These are phyloP conservation scores for Metellina segmentata DNA, from an alignment of 2,888 invertebrate genomes.

Conservation along the genomic window DNA sequence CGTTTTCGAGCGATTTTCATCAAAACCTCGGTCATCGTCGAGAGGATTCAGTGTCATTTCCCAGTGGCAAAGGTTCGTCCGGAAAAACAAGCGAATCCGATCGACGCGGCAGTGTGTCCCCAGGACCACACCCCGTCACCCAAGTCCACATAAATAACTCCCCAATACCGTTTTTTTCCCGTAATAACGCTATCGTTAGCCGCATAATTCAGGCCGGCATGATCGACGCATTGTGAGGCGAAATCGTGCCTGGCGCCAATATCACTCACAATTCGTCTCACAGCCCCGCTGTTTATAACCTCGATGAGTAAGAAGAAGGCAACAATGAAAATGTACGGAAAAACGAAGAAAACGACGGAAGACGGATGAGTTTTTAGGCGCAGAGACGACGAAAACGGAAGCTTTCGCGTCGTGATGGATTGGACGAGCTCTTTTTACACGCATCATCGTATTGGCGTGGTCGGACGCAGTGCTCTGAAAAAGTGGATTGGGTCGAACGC, in stretches of 20 bases:
- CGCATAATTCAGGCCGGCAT: constrained; percentile 42
- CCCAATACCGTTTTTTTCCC: constrained; percentile 36
- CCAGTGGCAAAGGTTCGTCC: too few species aligned
- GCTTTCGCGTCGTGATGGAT: constrained; percentile 58
- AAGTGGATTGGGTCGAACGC: too few species aligned
- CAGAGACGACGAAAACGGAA: constrained; percentile 54
- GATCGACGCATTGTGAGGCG: constrained; percentile 51
- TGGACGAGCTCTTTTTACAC: constrained; percentile 36
- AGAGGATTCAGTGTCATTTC: too few species aligned
- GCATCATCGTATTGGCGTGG: not conserved
- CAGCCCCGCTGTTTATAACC: constrained; percentile 50
- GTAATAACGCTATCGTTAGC: constrained; percentile 61
- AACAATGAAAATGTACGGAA: not conserved
- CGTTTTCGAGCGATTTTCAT: too few species aligned
- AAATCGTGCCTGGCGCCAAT: constrained; percentile 63
- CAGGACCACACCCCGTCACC: not conserved
- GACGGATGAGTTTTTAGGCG: constrained; percentile 56
- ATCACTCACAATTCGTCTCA: constrained; percentile 57
- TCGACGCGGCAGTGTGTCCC: too few species aligned
- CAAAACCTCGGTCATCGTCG: too few species aligned
- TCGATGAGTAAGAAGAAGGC: not conserved
- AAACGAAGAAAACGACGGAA: constrained; percentile 35
- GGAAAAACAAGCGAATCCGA: too few species aligned
- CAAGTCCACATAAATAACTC: constrained; percentile 43
- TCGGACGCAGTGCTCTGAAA: too few species aligned